Conservation (phyloP, 92 coral and sea anemone species). For the Plumapathes pennacea region DNA sequence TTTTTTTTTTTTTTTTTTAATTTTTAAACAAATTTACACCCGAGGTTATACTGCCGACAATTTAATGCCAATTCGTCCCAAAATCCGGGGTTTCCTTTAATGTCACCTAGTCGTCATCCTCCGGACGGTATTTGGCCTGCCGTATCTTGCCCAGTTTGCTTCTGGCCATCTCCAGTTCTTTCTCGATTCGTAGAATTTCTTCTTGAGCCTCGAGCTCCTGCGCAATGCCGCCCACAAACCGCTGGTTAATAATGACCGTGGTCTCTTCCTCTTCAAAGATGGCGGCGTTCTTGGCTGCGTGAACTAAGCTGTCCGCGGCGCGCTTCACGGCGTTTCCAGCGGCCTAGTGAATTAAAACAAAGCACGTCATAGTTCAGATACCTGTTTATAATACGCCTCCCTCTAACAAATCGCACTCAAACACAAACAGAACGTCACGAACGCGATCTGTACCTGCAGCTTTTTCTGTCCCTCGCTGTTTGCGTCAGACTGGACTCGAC, state of each 20-base stretch:
- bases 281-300: slow-evolving; percentile 94
- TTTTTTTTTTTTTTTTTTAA: not conserved
- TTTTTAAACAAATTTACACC: not conserved
- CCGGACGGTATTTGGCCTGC: slow-evolving; percentile 88
- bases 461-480: slow-evolving; percentile 87
- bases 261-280: slow-evolving; percentile 98
- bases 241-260: slow-evolving; percentile 93
- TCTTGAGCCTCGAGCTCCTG: slow-evolving; percentile 98
- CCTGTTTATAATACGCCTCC: too few relatives aligned
- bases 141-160: slow-evolving; percentile 77
- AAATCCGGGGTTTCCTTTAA: too few relatives aligned
- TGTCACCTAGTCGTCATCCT: slow-evolving; percentile 77
- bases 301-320: slow-evolving; percentile 95
- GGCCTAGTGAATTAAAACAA: slow-evolving; percentile 30
- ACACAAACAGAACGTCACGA: not conserved
- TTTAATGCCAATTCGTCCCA: not conserved
- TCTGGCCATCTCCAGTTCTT: slow-evolving; percentile 83
- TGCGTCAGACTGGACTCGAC: slow-evolving; percentile 96
- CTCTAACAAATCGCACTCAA: not conserved
- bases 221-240: slow-evolving; percentile 96
- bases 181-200: slow-evolving; percentile 88
- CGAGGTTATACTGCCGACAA: not conserved
- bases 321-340: slow-evolving; percentile 98
- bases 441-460: slow-evolving; percentile 60
- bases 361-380: too few relatives aligned